Conservation (phyloP, 2,888 invertebrate species). For the Acanthopleura granulata region DNA sequence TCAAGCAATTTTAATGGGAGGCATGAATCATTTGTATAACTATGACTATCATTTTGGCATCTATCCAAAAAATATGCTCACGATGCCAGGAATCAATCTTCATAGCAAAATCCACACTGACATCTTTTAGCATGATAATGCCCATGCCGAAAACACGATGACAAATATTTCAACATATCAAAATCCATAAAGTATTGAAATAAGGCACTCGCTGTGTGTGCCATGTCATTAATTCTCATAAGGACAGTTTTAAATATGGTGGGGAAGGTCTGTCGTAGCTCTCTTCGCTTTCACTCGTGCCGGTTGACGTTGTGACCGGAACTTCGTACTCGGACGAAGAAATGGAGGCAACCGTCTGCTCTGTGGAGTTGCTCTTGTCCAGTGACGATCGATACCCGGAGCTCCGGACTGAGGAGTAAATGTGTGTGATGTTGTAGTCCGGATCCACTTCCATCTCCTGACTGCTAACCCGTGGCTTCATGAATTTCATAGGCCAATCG, state of each 20-base stretch:
- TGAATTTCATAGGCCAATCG: slow-evolving; percentile 16
- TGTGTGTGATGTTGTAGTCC: slow-evolving; percentile 10
- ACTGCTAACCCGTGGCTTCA: background rate
- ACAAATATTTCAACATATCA: no score
- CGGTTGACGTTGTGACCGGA: slow-evolving; percentile 3
- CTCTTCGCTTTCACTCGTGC: slow-evolving; percentile 8
- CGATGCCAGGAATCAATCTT: no score
- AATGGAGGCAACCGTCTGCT: slow-evolving; percentile 8
- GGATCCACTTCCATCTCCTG: background rate
- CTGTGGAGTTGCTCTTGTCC: slow-evolving; percentile 7
- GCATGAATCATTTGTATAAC: no score
- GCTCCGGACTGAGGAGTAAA: slow-evolving; percentile 15
- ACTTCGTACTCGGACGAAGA: slow-evolving; percentile 3
- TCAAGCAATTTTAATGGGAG: no score
- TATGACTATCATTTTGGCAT: no score
- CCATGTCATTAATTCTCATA: background rate
- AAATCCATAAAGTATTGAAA: no score
- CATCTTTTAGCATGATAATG: no score
- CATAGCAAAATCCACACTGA: no score
- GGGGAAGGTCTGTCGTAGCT: slow-evolving; percentile 9
- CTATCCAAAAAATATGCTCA: no score
- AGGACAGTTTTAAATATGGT: slow-evolving; percentile 7
- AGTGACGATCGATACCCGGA: background rate
- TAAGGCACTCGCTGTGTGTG: no score
- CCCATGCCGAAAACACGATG: no score